Conservation (phyloP, 1,140 invertebrate genomes). For the Nilaparvata lugens region DNA sequence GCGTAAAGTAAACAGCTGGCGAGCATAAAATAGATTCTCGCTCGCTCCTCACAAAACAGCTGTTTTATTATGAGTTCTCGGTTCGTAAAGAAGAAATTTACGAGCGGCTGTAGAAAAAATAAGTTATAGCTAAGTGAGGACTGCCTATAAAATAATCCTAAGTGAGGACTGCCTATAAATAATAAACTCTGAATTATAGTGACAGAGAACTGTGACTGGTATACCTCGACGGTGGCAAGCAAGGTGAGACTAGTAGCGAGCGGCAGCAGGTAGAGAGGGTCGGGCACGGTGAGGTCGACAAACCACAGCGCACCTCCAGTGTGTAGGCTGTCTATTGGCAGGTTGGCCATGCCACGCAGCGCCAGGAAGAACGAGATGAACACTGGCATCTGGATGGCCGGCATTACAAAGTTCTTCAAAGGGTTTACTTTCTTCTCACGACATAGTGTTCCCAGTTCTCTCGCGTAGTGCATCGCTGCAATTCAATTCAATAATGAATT, state of each 20-base stretch:
- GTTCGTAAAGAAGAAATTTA: background rate
- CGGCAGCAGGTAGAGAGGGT: conserved; percentile 85
- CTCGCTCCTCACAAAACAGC: no score
- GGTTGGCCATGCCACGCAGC: conserved; percentile 71
- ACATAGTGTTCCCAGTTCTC: conserved; percentile 72
- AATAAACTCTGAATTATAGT: no score
- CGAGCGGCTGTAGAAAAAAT: background rate
- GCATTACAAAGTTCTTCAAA: conserved; percentile 69
- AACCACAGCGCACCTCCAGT: conserved; percentile 91
- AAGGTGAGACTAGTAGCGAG: conserved; percentile 73
- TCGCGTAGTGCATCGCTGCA: conserved; percentile 52
- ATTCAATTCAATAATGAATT: conserved; percentile 14
- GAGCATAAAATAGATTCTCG: no score
- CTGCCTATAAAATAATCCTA: background rate
- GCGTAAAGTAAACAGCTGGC: no score
- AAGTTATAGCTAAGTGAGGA: background rate
- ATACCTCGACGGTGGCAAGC: conserved; percentile 66
- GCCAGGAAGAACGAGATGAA: conserved; percentile 88
- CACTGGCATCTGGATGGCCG: conserved; percentile 74
- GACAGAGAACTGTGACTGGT: no score
- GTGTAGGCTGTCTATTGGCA: conserved; percentile 79
- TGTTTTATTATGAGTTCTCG: no score
- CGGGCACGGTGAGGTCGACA: conserved; percentile 76
- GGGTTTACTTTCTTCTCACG: conserved; percentile 71
- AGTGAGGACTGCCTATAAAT: background rate